phyloP scores from a whole-genome alignment of 2,113 vertebrate genomes.

The Rhinopomastus cyanomelas region DNA sequence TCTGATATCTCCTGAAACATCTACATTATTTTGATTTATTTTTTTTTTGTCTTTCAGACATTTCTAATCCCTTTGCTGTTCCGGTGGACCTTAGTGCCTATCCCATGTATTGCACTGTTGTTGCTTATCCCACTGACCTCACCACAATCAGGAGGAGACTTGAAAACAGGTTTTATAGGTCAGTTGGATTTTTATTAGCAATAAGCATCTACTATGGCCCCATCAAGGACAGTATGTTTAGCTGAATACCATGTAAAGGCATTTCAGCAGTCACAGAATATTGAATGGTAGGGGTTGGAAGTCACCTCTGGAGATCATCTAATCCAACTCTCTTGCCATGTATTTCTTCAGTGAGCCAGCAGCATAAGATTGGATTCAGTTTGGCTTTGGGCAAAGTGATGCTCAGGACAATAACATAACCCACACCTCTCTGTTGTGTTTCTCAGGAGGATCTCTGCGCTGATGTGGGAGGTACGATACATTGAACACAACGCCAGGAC shows the following conservation, averaged over 20 bases:
- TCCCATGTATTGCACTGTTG: conserved; percentile 95
- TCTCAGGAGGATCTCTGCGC: conserved; percentile 92
- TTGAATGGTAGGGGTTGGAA: too few species aligned
- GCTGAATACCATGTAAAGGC: background rate
- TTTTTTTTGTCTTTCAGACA: conserved; percentile 78
- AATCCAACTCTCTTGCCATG: too few species aligned
- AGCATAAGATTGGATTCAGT: background rate
- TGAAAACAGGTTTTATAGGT: conserved; percentile 96
- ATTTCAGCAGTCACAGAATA: background rate
- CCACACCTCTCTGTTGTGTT: background rate
- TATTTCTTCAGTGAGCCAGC: background rate
- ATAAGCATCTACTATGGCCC: background rate
- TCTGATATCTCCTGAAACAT: background rate
- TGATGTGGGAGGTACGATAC: conserved; percentile 99
- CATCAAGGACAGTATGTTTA: background rate
- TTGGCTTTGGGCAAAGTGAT: background rate
- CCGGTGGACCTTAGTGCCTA: conserved; percentile 95
- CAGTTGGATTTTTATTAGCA: background rate
- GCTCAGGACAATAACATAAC: background rate
- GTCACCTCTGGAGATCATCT: too few species aligned
- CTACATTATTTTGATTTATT: background rate
- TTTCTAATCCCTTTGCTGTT: conserved; percentile 90
- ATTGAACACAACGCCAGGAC: conserved; percentile 97
- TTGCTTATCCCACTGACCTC: conserved; percentile 95
- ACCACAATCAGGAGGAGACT: conserved; percentile 89